A percentile compares a stretch with the other conserved stretches of the same genome.
Conservation (phyloP, 2,797 vertebrate genomes). For the Lutra lutra region DNA sequence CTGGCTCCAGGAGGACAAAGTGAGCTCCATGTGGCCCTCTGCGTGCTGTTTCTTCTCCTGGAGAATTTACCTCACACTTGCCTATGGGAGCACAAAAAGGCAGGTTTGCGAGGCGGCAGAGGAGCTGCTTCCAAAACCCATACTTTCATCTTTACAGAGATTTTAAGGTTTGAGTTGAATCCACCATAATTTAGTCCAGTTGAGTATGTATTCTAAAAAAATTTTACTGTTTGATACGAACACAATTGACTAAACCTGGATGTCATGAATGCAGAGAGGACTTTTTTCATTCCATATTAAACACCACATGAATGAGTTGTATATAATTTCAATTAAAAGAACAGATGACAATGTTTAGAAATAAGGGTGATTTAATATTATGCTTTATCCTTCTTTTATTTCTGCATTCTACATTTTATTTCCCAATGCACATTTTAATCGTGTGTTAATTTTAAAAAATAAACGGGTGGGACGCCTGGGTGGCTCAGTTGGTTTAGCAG, state of each 20-base stretch:
- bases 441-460: background rate
- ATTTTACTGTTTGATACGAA: background rate
- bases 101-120: background rate
- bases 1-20: background rate
- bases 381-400: background rate
- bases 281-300: background rate
- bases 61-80: background rate
- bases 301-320: background rate
- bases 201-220: background rate
- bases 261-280: background rate
- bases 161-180: background rate
- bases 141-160: background rate
- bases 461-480: too few species aligned
- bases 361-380: background rate
- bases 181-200: background rate
- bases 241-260: background rate
- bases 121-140: background rate
- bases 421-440: background rate
- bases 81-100: background rate
- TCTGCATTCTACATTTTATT: slow-evolving; percentile 9
- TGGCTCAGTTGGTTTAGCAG: too few species aligned
- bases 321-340: background rate
- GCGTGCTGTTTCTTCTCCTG: fast-evolving
- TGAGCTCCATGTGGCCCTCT: background rate
- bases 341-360: background rate